Conservation (phyloP, 1,140 invertebrate genomes). For the Cylas formicarius region DNA sequence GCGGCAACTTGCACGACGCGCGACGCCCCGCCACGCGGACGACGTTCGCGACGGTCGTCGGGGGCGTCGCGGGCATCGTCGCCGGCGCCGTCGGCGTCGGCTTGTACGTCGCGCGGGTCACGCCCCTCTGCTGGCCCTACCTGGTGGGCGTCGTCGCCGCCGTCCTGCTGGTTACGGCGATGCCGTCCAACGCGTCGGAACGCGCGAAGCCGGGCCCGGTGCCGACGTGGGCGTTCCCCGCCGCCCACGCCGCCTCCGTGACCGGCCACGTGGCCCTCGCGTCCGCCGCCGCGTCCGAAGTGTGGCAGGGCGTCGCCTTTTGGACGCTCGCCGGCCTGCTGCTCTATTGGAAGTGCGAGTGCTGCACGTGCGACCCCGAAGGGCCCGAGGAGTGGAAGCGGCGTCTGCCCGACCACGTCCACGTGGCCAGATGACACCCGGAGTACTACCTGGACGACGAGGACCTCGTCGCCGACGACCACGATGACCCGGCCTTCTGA, state of each 20-base stretch:
- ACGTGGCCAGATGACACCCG: slow-evolving; percentile 26
- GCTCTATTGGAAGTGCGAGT: slow-evolving; percentile 23
- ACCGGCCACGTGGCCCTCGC: slow-evolving; percentile 11
- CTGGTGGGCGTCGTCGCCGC: slow-evolving; percentile 13
- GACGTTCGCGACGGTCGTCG: slow-evolving; percentile 14
- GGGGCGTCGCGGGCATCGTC: slow-evolving; percentile 13
- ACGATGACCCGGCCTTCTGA: too few species aligned
- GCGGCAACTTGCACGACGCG: slow-evolving; percentile 20
- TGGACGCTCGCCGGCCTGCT: slow-evolving; percentile 23
- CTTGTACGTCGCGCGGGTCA: slow-evolving; percentile 12
- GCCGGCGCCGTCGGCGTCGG: slow-evolving; percentile 11
- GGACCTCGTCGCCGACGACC: slow-evolving; percentile 17
- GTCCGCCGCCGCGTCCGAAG: slow-evolving; percentile 11
- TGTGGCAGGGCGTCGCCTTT: slow-evolving; percentile 23
- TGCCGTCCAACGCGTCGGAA: slow-evolving; percentile 20
- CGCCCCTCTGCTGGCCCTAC: slow-evolving; percentile 19
- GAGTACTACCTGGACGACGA: slow-evolving; percentile 26
- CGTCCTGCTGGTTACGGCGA: slow-evolving; percentile 12
- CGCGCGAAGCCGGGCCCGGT: slow-evolving; percentile 17
- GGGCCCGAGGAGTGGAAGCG: slow-evolving; percentile 18
- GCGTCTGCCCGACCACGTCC: slow-evolving; percentile 13
- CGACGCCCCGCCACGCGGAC: slow-evolving; percentile 17
- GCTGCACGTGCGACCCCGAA: slow-evolving; percentile 20
- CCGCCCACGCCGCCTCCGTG: slow-evolving; percentile 14
- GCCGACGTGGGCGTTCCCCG: slow-evolving; percentile 18